These are phyloP conservation scores for Halichoeres trimaculatus DNA, from an alignment of 2,113 vertebrate genomes.

Conservation along the genomic window DNA sequence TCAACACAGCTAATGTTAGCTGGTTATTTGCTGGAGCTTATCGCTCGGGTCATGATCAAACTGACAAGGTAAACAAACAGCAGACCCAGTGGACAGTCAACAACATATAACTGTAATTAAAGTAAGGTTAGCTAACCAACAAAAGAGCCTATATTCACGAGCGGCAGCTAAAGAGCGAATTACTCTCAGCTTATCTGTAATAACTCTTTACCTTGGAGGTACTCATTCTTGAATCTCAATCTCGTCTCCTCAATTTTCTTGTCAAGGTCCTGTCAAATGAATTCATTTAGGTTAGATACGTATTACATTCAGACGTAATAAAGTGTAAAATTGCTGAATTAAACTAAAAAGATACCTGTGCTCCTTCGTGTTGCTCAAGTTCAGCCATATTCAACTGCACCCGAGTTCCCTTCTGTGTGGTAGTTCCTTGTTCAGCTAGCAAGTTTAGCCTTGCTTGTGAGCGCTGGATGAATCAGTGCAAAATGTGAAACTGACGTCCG, in stretches of 20 bases:
- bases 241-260: conserved; percentile 87
- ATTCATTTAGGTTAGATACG: conserved; percentile 16
- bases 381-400: conserved; percentile 82
- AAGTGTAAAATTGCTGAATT: not conserved
- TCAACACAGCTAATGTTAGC: conserved; percentile 17
- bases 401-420: conserved; percentile 20
- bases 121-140: not conserved
- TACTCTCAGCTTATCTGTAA: conserved; percentile 7
- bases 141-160: not conserved
- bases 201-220: conserved; percentile 85
- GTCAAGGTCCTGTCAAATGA: conserved; percentile 82
- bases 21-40: conserved; percentile 32
- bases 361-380: conserved; percentile 65
- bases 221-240: conserved; percentile 89
- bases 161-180: not conserved
- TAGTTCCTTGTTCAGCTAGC: conserved; percentile 56
- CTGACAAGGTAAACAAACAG: not conserved
- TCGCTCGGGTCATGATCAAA: conserved; percentile 43
- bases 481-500: conserved; percentile 54
- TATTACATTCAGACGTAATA: not conserved
- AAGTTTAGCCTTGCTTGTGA: conserved; percentile 18
- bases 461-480: conserved; percentile 66
- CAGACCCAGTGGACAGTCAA: not conserved
- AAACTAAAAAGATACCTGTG: conserved; percentile 72
- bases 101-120: not conserved